Conservation (phyloP, 2,113 vertebrate genomes). For the Xenus cinereus region DNA sequence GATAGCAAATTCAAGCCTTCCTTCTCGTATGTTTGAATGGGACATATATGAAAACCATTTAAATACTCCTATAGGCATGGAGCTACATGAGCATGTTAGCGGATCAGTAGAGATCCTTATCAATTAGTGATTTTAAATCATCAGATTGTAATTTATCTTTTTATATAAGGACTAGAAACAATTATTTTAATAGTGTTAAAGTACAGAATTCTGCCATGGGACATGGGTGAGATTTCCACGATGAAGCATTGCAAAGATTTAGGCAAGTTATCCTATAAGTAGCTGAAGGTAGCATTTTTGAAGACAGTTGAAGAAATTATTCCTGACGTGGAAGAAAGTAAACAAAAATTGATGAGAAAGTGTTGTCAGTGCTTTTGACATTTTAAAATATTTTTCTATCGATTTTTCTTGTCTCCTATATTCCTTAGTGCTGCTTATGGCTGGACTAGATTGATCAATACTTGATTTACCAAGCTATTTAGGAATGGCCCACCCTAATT, state of each 20-base stretch:
- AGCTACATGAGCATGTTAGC: background rate
- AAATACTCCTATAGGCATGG: fast-evolving
- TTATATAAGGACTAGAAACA: background rate
- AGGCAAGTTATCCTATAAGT: constrained; percentile 28
- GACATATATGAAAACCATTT: too few species aligned
- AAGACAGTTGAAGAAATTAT: constrained; percentile 42
- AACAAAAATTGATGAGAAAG: constrained; percentile 74
- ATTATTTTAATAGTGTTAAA: constrained; percentile 18
- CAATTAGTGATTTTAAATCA: constrained; percentile 14
- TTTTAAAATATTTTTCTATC: constrained; percentile 79
- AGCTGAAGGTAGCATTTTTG: constrained; percentile 38
- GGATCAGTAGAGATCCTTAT: background rate
- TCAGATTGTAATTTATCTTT: background rate
- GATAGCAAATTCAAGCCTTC: background rate
- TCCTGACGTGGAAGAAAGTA: constrained; percentile 61
- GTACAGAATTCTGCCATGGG: background rate
- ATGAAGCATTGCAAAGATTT: background rate
- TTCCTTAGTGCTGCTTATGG: constrained; percentile 70
- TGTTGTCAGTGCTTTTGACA: constrained; percentile 69
- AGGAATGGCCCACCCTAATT: constrained; percentile 72
- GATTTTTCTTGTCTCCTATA: constrained; percentile 74
- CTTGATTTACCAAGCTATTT: constrained; percentile 76
- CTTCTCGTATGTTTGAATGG: background rate
- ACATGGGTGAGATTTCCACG: background rate
- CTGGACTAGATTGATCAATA: constrained; percentile 69